Conservation (phyloP, 1,140 invertebrate species). For the Nixonia krombeini region DNA sequence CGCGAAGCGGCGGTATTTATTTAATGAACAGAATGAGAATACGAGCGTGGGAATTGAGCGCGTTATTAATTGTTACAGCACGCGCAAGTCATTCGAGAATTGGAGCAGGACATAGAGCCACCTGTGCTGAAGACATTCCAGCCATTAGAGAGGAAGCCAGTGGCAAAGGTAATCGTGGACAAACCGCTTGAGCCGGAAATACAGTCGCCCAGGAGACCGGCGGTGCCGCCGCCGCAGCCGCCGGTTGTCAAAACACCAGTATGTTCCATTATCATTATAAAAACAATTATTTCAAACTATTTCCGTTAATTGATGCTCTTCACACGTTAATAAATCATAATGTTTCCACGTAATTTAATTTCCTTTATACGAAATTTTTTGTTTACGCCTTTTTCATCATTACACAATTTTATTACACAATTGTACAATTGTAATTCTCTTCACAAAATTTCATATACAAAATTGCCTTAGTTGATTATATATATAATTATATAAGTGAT, state of each 20-base stretch:
- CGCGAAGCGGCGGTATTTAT: constrained; percentile 35
- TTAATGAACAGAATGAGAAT: constrained; percentile 57
- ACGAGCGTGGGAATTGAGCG: constrained; percentile 57
- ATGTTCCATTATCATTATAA: constrained; percentile 15
- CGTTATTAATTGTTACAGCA: constrained; percentile 60
- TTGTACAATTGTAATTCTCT: too few species aligned
- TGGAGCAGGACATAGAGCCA: constrained; percentile 64
- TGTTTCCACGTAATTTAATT: too few species aligned
- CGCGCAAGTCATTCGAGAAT: constrained; percentile 65
- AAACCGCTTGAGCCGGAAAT: constrained; percentile 68
- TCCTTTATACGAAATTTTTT: too few species aligned
- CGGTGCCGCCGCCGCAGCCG: constrained; percentile 74
- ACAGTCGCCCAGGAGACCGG: constrained; percentile 68
- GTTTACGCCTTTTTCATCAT: too few species aligned
- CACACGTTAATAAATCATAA: too few species aligned
- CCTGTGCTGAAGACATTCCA: constrained; percentile 70
- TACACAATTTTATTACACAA: too few species aligned
- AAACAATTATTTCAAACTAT: background rate
- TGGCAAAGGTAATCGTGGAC: constrained; percentile 60
- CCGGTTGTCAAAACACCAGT: constrained; percentile 66
- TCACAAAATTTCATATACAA: too few species aligned
- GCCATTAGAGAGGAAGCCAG: constrained; percentile 66
- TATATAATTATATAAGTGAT: too few species aligned
- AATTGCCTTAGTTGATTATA: too few species aligned
- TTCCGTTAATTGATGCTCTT: too few species aligned